phyloP scores from a whole-genome alignment of 2,113 vertebrate species.

The Colius striatus region DNA sequence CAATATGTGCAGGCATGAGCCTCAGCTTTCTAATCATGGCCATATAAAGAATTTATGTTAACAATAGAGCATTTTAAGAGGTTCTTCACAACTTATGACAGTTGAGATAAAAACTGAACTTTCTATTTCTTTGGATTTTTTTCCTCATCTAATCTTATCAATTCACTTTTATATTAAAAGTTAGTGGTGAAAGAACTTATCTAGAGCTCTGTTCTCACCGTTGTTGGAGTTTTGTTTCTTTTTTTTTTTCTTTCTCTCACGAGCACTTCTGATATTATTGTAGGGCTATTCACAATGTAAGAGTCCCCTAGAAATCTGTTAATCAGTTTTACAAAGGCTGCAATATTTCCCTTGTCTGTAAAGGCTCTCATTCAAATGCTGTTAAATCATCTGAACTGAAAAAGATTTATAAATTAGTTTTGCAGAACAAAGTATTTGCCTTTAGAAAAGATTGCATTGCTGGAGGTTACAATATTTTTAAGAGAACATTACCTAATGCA shows the following conservation, averaged over 20 bases:
- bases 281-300: not conserved
- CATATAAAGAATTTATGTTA: not conserved
- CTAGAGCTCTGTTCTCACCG: not conserved
- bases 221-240: not conserved
- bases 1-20: not conserved
- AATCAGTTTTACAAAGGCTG: not conserved
- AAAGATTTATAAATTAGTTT: conserved; percentile 9
- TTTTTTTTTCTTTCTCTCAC: not conserved
- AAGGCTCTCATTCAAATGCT: not conserved
- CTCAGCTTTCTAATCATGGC: not conserved
- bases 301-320: not conserved
- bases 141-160: not conserved
- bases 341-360: not conserved
- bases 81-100: not conserved
- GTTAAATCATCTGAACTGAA: not conserved
- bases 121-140: not conserved
- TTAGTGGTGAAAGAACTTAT: not conserved
- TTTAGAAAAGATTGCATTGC: not conserved
- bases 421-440: not conserved
- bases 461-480: not conserved
- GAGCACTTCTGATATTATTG: not conserved
- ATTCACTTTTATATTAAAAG: not conserved
- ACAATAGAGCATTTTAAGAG: not conserved
- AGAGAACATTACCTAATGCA: not conserved
- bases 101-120: not conserved